These are phyloP conservation scores for Microtus oregoni DNA, from an alignment of 2,113 vertebrate species.

Conservation along the genomic window DNA sequence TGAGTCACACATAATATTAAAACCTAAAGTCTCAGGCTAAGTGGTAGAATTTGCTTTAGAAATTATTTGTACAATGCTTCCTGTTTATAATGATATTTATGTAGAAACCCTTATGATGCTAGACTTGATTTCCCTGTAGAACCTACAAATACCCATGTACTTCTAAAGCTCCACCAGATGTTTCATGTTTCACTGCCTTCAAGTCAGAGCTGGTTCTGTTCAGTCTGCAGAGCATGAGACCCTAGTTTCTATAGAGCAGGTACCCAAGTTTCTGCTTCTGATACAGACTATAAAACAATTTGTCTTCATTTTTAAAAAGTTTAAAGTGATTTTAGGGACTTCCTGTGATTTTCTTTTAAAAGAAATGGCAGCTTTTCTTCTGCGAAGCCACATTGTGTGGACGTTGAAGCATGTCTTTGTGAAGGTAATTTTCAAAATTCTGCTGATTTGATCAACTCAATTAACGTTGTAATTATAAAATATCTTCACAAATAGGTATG, in stretches of 20 bases:
- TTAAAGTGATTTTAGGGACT: neutral
- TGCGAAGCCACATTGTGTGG: slow-evolving; percentile 32
- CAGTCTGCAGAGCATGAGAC: neutral
- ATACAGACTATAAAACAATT: neutral
- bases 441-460: slow-evolving; percentile 65
- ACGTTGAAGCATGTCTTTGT: slow-evolving; percentile 40
- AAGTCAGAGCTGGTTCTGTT: slow-evolving; percentile 10
- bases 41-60: neutral
- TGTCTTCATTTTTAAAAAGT: neutral
- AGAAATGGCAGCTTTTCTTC: neutral
- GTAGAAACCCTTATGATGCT: neutral
- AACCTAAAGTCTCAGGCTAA: neutral
- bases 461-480: slow-evolving; percentile 75
- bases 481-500: slow-evolving; percentile 56
- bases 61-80: slow-evolving; percentile 9
- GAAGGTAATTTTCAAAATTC: slow-evolving; percentile 77
- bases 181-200: neutral
- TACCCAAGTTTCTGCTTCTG: neutral
- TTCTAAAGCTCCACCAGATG: neutral
- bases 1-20: neutral
- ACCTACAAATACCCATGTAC: neutral
- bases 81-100: neutral
- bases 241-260: neutral
- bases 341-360: slow-evolving; percentile 58
- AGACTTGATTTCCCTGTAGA: neutral